These are phyloP conservation scores for Microplitis manilae DNA, from an alignment of 2,888 invertebrate genomes.

Conservation along the genomic window DNA sequence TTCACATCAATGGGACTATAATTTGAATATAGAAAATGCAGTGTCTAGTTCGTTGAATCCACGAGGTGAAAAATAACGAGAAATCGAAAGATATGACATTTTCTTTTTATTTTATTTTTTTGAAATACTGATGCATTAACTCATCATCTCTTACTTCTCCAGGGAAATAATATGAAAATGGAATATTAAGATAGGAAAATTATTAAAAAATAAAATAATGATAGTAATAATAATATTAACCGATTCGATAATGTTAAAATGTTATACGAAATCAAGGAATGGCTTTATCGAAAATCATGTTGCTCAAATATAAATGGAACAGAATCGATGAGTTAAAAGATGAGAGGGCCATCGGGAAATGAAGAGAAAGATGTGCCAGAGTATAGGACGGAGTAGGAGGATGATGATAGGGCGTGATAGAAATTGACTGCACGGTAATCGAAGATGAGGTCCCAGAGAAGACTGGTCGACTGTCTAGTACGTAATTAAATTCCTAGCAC, in stretches of 20 bases:
- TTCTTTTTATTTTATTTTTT: background rate
- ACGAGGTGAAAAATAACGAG: background rate
- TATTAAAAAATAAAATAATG: background rate
- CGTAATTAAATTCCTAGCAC: slow-evolving; percentile 61
- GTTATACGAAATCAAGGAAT: background rate
- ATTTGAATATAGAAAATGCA: slow-evolving; percentile 1
- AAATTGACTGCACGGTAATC: slow-evolving; percentile 50
- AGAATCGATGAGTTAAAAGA: slow-evolving; percentile 17
- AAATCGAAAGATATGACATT: slow-evolving; percentile 3
- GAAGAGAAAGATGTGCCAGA: slow-evolving; percentile 16
- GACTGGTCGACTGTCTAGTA: slow-evolving; percentile 44
- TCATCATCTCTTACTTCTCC: background rate
- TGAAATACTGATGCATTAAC: background rate
- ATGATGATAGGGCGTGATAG: slow-evolving; percentile 23
- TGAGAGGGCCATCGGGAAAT: slow-evolving; percentile 24
- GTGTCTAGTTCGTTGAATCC: background rate
- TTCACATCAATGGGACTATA: background rate
- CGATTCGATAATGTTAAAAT: background rate
- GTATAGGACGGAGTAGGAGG: background rate
- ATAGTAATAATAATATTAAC: background rate
- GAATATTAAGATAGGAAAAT: background rate
- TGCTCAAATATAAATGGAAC: slow-evolving; percentile 20
- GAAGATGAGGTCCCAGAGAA: slow-evolving; percentile 42
- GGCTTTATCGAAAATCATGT: slow-evolving; percentile 22
- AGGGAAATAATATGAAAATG: background rate